These are phyloP conservation scores for Monarcha castaneiventris DNA, from an alignment of 2,113 vertebrate species.

Conservation along the genomic window DNA sequence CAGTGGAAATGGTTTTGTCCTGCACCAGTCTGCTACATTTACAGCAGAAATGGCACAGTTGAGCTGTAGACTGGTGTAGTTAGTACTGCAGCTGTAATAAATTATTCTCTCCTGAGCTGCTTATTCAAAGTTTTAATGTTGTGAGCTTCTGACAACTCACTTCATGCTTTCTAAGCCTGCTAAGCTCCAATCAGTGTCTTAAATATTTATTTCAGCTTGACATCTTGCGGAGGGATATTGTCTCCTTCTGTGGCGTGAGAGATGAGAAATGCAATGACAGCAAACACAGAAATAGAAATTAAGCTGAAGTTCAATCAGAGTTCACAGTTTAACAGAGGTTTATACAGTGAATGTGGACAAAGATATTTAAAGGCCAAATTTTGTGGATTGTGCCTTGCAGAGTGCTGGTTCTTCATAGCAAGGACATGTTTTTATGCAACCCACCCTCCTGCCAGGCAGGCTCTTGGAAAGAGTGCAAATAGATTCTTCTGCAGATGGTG, in stretches of 20 bases:
- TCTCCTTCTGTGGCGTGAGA: background rate
- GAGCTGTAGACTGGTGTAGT: background rate
- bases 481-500: background rate
- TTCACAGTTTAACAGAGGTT: background rate
- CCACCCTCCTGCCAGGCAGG: background rate
- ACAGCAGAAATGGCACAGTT: background rate
- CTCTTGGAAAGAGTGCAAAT: background rate
- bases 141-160: constrained; percentile 30
- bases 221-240: constrained; percentile 8
- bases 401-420: background rate
- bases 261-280: constrained; percentile 19
- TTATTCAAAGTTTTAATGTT: constrained; percentile 19
- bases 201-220: constrained; percentile 54
- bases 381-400: background rate
- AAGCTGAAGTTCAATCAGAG: background rate
- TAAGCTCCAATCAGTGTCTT: constrained; percentile 5
- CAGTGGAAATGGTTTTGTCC: background rate
- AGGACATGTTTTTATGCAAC: background rate
- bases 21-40: background rate
- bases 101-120: constrained; percentile 19
- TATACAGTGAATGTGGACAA: background rate
- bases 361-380: background rate
- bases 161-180: constrained; percentile 24
- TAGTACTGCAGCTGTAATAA: background rate
- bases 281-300: constrained; percentile 25